Evolutionary conservation across 2,888 invertebrate genomes (phyloP).

Genomic region (Germaria angustata): DNA sequence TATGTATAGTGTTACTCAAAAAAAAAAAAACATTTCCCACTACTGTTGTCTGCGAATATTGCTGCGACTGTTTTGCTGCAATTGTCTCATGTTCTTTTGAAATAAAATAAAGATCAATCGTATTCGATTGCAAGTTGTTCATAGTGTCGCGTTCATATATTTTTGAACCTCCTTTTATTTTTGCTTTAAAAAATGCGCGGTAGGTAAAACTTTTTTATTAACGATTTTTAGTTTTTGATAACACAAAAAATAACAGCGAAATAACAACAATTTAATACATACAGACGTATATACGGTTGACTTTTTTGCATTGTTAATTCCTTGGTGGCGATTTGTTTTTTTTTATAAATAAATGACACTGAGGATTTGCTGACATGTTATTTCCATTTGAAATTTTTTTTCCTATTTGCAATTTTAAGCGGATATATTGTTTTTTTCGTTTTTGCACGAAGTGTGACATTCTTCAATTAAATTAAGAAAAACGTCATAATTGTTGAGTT

Average conservation of each 20-base stretch:
- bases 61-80: conserved; percentile 6
- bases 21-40: conserved; percentile 53
- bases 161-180: not conserved
- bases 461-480: conserved; percentile 3
- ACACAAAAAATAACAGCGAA: conserved; percentile 37
- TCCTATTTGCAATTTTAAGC: not conserved
- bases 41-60: conserved; percentile 47
- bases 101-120: conserved; percentile 75
- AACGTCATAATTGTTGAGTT: not conserved
- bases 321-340: conserved; percentile 53
- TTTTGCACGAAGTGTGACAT: conserved; percentile 19
- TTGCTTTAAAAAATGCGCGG: conserved; percentile 71
- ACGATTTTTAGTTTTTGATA: conserved; percentile 64
- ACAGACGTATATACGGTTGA: not conserved
- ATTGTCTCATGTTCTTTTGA: conserved; percentile 34
- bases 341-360: conserved; percentile 58
- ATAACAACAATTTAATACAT: no score
- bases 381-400: conserved; percentile 76
- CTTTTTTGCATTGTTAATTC: conserved; percentile 45
- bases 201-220: conserved; percentile 72
- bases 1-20: conserved; percentile 32
- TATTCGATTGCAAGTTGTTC: conserved; percentile 75
- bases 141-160: conserved; percentile 46
- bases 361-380: conserved; percentile 71
- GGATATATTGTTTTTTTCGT: not conserved